These are phyloP conservation scores for Turritopsis rubra DNA, from an alignment of 30 jellyfish, hydroid and myxozoan species.

Conservation along the genomic window DNA sequence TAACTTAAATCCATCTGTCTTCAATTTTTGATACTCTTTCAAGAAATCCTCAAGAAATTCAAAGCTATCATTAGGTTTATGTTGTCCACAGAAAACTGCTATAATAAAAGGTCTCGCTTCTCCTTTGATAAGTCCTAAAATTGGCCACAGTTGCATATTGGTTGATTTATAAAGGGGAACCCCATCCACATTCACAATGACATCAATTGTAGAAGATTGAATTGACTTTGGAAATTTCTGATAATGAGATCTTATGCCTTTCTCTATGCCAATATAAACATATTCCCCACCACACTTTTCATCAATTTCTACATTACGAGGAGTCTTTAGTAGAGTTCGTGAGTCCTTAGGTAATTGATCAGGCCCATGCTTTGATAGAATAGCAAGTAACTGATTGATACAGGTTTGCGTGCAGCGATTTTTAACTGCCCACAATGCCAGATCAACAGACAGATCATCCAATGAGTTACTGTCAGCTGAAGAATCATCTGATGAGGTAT, in stretches of 20 bases:
- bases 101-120: constrained; percentile 13
- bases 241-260: background rate
- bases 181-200: constrained; percentile 28
- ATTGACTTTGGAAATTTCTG: background rate
- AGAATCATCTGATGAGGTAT: background rate
- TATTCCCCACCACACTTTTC: constrained; percentile 37
- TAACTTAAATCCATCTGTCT: constrained; percentile 13
- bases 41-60: constrained; percentile 31
- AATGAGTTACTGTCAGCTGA: background rate
- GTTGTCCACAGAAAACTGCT: constrained; percentile 38
- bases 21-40: constrained; percentile 10
- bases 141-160: constrained; percentile 34
- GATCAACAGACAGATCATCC: background rate
- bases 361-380: constrained; percentile 26
- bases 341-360: constrained; percentile 14
- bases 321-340: too few relatives aligned
- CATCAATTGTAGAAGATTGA: background rate
- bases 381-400: constrained; percentile 5
- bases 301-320: background rate
- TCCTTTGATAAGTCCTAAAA: constrained; percentile 23
- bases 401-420: constrained; percentile 18
- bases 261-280: constrained; percentile 23
- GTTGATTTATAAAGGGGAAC: constrained; percentile 26
- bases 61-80: constrained; percentile 25
- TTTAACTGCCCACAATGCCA: constrained; percentile 23